A percentile compares a stretch with the other conserved stretches of the same genome.
These are phyloP conservation scores for Mercenaria mercenaria DNA, from an alignment of 1,140 invertebrate genomes.

Conservation along the genomic window DNA sequence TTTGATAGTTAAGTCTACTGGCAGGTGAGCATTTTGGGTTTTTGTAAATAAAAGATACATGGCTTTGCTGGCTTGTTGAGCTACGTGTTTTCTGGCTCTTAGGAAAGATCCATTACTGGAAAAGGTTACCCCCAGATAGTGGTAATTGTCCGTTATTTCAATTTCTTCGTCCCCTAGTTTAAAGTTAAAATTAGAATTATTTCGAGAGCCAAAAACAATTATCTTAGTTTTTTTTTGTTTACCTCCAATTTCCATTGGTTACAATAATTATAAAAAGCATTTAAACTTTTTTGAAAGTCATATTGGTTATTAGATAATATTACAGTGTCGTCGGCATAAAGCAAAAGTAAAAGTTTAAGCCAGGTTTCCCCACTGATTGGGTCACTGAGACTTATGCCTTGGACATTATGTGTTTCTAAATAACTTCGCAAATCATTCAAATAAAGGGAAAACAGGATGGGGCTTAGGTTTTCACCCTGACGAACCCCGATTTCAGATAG, in stretches of 20 bases:
- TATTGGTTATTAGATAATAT: too few species aligned
- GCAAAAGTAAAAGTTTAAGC: too few species aligned
- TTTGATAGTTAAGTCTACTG: background rate
- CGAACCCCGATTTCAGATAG: too few species aligned
- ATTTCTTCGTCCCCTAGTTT: background rate
- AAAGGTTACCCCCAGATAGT: slow-evolving; percentile 37
- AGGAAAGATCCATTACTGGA: slow-evolving; percentile 31
- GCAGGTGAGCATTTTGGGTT: background rate
- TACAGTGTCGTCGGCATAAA: too few species aligned
- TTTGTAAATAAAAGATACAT: background rate
- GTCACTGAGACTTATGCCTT: background rate
- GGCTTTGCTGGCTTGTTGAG: slow-evolving; percentile 13
- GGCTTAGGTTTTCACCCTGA: too few species aligned
- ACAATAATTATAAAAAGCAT: too few species aligned
- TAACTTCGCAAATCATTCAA: background rate
- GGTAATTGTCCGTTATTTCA: slow-evolving; percentile 3
- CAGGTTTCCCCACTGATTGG: background rate
- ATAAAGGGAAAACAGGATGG: too few species aligned
- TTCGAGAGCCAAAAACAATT: background rate
- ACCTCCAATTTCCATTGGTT: background rate
- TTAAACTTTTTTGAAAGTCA: background rate
- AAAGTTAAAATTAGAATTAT: background rate
- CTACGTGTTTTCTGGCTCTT: slow-evolving; percentile 16
- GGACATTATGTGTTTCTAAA: background rate
- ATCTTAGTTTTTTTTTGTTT: slow-evolving; percentile 24